A percentile compares a stretch with the other conserved stretches of the same genome.
phyloP scores from a whole-genome alignment of 2,797 vertebrate genomes.

The Pogoniulus pusillus region DNA sequence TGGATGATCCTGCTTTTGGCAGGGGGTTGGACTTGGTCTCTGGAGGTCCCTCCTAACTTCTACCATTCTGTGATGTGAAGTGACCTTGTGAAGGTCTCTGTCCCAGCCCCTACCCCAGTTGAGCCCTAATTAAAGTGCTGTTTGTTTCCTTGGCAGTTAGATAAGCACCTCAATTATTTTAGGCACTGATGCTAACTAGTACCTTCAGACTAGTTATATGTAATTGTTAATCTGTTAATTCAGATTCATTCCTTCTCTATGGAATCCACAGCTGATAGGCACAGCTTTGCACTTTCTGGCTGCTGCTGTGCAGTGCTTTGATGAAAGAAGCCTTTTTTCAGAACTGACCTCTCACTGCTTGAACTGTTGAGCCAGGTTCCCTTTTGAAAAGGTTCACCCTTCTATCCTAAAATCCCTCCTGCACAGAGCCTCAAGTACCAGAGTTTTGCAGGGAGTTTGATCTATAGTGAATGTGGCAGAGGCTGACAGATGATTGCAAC shows the following conservation, averaged over 20 bases:
- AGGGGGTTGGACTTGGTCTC: too few relatives aligned
- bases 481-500: neutral
- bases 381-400: neutral
- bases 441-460: neutral
- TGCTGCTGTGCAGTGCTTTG: neutral
- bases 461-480: neutral
- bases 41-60: too few relatives aligned
- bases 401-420: neutral
- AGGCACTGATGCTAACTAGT: neutral
- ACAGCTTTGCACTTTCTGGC: neutral
- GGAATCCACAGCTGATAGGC: rapidly evolving
- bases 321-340: neutral
- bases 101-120: neutral
- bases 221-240: neutral
- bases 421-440: neutral
- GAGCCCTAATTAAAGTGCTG: neutral
- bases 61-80: too few relatives aligned
- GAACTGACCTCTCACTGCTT: neutral
- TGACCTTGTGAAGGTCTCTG: neutral
- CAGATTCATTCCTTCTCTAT: neutral
- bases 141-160: neutral
- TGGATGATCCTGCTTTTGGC: too few relatives aligned
- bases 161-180: neutral
- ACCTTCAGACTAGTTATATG: neutral
- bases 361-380: neutral